Evolutionary conservation across 2,797 vertebrate genomes (phyloP), one percentile per base, ranked within the genome.

Genomic region (Sebastolobus altivelis): DNA sequence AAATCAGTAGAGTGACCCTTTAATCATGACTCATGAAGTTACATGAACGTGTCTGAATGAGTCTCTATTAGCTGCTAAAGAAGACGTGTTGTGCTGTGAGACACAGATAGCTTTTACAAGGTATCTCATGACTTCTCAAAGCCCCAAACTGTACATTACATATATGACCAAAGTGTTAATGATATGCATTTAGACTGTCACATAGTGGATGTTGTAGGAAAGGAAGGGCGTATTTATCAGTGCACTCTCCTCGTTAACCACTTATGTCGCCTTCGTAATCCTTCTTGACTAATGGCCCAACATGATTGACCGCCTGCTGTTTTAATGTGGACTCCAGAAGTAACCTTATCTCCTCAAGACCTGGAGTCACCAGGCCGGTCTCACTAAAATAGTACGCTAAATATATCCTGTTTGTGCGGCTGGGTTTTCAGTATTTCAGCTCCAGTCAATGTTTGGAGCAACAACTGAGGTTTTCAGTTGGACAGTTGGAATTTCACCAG

Each of bases 321-420:
- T 91, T 93, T 90, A 92, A 92, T 88, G 86, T 84, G 72, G 91
- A 86, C 89, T 88, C 89, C 71, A 77, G 89, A 91, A 93, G 95
- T 95, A 97, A 96, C 93, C 70, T 92, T 84, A 97, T 96, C 93
- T 90, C 80, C 88, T 84, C 87, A 87, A 74, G 90, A 89, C 89
- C 93, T 74, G 89, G 91, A 94, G 95, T 94, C 94, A 87, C 93
- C 83, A 75, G 84, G 86, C 87, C 58, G 70, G 72, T 85, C 86
- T 83, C 78, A 56, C 89, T 40, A 58, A 93, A 95, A 94, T 88
- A 93, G 92, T 82, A 38, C 54, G 80, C 95, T 97, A 96, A 96
- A 95, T 95, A 96, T 96, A 96, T 85, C 92, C 77, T 94, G 89
- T 95, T 89, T 89, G 88, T 92, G 89, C 71, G 79, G 61, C 75